A percentile compares a stretch with the other conserved stretches of the same genome.
Conservation (phyloP, 2,888 invertebrate genomes). For the Pherbina coryleti region DNA sequence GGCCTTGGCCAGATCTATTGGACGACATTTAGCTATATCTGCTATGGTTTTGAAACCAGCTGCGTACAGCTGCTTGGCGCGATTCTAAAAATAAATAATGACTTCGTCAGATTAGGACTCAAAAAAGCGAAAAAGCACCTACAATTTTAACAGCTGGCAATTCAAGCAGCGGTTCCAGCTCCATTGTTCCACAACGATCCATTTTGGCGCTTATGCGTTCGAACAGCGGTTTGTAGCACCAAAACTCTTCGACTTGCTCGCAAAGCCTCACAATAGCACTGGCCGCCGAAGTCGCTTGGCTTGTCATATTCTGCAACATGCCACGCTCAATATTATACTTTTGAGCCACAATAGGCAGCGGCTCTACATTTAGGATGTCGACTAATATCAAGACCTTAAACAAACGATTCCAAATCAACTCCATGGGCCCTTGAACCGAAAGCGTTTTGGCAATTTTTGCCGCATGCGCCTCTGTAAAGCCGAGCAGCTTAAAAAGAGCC, state of each 20-base stretch:
- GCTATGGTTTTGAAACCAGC: constrained; percentile 86
- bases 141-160: constrained; percentile 89
- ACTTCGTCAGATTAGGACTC: no score
- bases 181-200: constrained; percentile 84
- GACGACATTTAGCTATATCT: constrained; percentile 80
- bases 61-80: constrained; percentile 85
- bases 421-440: constrained; percentile 72
- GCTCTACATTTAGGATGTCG: constrained; percentile 80
- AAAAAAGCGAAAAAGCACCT: constrained; percentile 46
- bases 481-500: constrained; percentile 80
- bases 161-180: constrained; percentile 86
- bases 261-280: constrained; percentile 84
- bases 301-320: constrained; percentile 81
- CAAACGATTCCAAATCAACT: constrained; percentile 76
- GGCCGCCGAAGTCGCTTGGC: constrained; percentile 79
- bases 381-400: constrained; percentile 88
- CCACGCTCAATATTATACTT: constrained; percentile 84
- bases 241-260: constrained; percentile 82
- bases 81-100: constrained; percentile 69
- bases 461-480: constrained; percentile 82
- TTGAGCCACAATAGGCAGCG: constrained; percentile 77
- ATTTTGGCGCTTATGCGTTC: constrained; percentile 80
- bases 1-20: constrained; percentile 73
- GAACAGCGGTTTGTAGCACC: constrained; percentile 85
- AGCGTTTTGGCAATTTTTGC: constrained; percentile 78